Evolutionary conservation across 1,140 invertebrate species (phyloP), one percentile per base, ranked within the genome.

Genomic region (Drosophila bocqueti): DNA sequence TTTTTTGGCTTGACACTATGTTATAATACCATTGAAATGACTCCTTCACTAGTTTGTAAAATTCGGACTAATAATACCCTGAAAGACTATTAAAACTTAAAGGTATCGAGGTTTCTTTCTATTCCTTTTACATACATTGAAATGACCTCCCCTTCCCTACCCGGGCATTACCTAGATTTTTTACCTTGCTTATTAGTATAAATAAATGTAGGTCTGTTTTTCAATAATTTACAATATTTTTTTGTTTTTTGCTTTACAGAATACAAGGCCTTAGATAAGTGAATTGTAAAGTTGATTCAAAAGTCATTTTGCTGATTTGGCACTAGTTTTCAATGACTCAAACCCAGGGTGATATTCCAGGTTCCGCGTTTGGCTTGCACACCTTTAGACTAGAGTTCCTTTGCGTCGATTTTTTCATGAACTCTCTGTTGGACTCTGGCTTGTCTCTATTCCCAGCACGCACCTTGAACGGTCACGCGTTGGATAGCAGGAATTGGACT

Each of bases 361-460:
- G 52, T 31, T 50, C 26, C 49, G 9, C 47, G 24, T 24, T 31
- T 31, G 26, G 10, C 5, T 31, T 26, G 24, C 15, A 50, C 49
- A 1, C 26, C 45, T 50, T 11, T 11, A 29, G 9, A 50, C n/a
- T 31, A n/a, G n/a, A 11, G 5, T 34, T 13, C 13, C 13, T n/a
- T n/a, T 59, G n/a, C n/a, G 31, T 47, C 26, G n/a, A 10, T 24
- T 61, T 16, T 60, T 24, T n/a, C 10, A 50, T 18, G 11, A 61
- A 50, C 29, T 24, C 16, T 34, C n/a, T 4, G 10, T 15, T 26
- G 9, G 21, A 15, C 31, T 21, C 34, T 34, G 8, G n/a, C 13
- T 34, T 47, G 60, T 13, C 47, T 36, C 16, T 55, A 54, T 54
- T 62, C 21, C 47, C 60, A 38, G 21, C 60, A 55, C 60, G 60